These are phyloP conservation scores for Cosmia trapezina DNA, from an alignment of 2,888 invertebrate genomes.

Conservation along the genomic window DNA sequence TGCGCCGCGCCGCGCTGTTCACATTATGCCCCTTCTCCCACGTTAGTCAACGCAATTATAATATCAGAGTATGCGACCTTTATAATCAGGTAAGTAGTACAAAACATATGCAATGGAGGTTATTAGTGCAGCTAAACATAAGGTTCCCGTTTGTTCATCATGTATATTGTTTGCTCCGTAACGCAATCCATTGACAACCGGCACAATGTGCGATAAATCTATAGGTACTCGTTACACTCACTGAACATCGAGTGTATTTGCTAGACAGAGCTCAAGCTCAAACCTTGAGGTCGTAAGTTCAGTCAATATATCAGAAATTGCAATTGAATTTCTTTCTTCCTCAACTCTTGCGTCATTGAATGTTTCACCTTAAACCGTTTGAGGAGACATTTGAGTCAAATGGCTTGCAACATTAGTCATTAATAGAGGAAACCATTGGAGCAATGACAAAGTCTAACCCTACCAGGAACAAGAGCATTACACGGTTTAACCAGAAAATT, in stretches of 20 bases:
- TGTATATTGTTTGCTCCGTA: not conserved
- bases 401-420: not conserved
- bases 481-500: constrained; percentile 13
- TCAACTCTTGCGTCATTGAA: not conserved
- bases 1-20: not conserved
- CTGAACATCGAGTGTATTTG: not conserved
- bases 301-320: not conserved
- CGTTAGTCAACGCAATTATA: not conserved
- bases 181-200: not conserved
- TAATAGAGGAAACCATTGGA: not conserved
- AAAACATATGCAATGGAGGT: not conserved
- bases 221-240: constrained; percentile 1
- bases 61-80: not conserved
- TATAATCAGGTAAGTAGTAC: not conserved
- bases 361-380: not conserved
- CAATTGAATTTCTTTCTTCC: not conserved
- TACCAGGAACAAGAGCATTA: not conserved
- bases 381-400: not conserved
- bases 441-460: not conserved
- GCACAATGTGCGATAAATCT: constrained; percentile 4
- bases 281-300: not conserved
- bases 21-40: not conserved
- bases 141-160: too few relatives aligned
- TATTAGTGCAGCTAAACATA: constrained; percentile 16
- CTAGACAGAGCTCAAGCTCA: not conserved